Conservation (phyloP, 2,113 vertebrate species). For the Tetrao urogallus region DNA sequence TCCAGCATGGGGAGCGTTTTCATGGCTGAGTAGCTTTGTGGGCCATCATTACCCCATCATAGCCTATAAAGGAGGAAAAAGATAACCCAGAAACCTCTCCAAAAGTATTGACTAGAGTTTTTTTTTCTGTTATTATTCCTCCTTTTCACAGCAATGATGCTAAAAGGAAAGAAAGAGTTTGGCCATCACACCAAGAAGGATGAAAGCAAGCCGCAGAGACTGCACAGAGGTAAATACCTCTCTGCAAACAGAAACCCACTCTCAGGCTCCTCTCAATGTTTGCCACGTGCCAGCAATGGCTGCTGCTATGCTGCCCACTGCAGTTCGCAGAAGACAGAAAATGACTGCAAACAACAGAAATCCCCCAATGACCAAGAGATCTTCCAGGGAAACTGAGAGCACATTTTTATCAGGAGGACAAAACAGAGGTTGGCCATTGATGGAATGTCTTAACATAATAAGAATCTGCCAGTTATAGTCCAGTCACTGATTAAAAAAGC, state of each 20-base stretch:
- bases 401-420: not conserved
- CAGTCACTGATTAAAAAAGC: not conserved
- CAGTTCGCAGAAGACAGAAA: not conserved
- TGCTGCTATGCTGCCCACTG: not conserved
- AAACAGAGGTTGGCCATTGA: not conserved
- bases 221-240: not conserved
- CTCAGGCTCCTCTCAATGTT: not conserved
- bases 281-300: not conserved
- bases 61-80: not conserved
- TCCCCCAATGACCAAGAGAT: not conserved
- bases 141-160: not conserved
- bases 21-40: fast-evolving
- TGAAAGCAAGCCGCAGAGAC: not conserved
- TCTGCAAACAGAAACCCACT: not conserved
- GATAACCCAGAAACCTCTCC: not conserved
- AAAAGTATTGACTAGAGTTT: not conserved
- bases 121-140: not conserved
- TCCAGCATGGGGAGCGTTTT: not conserved
- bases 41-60: not conserved
- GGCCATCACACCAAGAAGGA: not conserved
- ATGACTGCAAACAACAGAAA: not conserved
- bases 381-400: not conserved
- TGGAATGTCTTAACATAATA: not conserved
- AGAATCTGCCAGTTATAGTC: not conserved
- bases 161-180: not conserved